These are phyloP conservation scores for Machimus rusticus DNA, from an alignment of 2,888 invertebrate species.

Conservation along the genomic window DNA sequence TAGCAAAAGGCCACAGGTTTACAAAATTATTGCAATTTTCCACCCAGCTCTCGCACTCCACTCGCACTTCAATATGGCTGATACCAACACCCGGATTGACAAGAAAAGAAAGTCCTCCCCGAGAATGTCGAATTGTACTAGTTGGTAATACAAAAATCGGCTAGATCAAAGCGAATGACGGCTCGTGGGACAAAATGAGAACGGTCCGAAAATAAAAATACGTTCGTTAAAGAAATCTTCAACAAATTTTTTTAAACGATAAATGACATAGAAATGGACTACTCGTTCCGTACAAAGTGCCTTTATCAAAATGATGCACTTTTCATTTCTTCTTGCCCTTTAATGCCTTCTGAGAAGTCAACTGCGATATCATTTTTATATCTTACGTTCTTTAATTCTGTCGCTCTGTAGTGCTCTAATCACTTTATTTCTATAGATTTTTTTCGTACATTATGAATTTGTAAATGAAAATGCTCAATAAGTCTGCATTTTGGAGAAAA, in stretches of 20 bases:
- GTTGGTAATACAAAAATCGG: not conserved
- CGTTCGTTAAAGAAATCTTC: not conserved
- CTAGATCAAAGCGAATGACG: not conserved
- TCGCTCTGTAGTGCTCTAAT: too few species aligned
- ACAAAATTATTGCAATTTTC: slow-evolving; percentile 19
- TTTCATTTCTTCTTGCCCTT: too few species aligned
- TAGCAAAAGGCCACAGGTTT: slow-evolving; percentile 21
- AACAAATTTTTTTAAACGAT: not conserved
- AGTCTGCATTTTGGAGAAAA: too few species aligned
- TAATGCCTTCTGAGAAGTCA: too few species aligned
- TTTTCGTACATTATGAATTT: too few species aligned
- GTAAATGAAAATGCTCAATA: too few species aligned
- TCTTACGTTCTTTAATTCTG: too few species aligned
- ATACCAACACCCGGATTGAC: slow-evolving; percentile 19
- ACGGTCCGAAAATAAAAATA: not conserved
- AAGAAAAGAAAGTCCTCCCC: slow-evolving; percentile 12
- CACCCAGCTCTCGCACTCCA: not conserved
- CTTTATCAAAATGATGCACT: too few species aligned
- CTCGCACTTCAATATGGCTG: slow-evolving; percentile 20
- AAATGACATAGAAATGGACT: too few species aligned
- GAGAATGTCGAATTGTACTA: not conserved
- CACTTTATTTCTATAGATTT: too few species aligned
- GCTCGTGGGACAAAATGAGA: not conserved
- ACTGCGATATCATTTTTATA: too few species aligned
- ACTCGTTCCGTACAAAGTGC: too few species aligned